Conservation (phyloP, 2,113 vertebrate genomes). For the Cyprinodon brontotheroides region DNA sequence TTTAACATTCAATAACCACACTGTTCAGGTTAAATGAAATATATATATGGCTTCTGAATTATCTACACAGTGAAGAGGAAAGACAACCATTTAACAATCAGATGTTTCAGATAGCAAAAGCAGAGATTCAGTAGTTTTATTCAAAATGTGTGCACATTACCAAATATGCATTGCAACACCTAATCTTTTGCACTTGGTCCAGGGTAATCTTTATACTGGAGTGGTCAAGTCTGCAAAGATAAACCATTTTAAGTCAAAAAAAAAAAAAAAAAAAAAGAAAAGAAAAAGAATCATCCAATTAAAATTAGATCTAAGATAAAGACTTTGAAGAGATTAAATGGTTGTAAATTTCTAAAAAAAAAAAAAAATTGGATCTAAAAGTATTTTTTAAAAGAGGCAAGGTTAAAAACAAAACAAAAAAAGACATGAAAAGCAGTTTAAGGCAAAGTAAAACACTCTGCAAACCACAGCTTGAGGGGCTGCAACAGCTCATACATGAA, state of each 20-base stretch:
- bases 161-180: slow-evolving; percentile 31
- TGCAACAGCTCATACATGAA: slow-evolving; percentile 13
- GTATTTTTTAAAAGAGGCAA: slow-evolving; percentile 9
- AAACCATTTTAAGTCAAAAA: slow-evolving; percentile 13
- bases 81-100: slow-evolving; percentile 20
- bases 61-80: slow-evolving; percentile 49
- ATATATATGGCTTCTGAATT: slow-evolving; percentile 63
- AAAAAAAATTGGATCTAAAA: slow-evolving; percentile 6
- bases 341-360: slow-evolving; percentile 14
- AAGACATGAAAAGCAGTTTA: slow-evolving; percentile 35
- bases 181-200: slow-evolving; percentile 70
- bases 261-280: slow-evolving; percentile 11
- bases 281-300: slow-evolving; percentile 25
- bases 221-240: background rate
- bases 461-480: slow-evolving; percentile 8
- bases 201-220: slow-evolving; percentile 17
- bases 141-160: slow-evolving; percentile 7
- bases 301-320: slow-evolving; percentile 31
- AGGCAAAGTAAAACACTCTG: slow-evolving; percentile 61
- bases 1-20: slow-evolving; percentile 74
- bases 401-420: slow-evolving; percentile 8
- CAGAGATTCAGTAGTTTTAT: slow-evolving; percentile 14
- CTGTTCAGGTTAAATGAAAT: slow-evolving; percentile 62
- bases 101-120: slow-evolving; percentile 24
- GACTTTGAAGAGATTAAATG: slow-evolving; percentile 19